Base-by-base conservation (phyloP, 1,140 invertebrate species). In the Cardiocondyla obscurior region DNA sequence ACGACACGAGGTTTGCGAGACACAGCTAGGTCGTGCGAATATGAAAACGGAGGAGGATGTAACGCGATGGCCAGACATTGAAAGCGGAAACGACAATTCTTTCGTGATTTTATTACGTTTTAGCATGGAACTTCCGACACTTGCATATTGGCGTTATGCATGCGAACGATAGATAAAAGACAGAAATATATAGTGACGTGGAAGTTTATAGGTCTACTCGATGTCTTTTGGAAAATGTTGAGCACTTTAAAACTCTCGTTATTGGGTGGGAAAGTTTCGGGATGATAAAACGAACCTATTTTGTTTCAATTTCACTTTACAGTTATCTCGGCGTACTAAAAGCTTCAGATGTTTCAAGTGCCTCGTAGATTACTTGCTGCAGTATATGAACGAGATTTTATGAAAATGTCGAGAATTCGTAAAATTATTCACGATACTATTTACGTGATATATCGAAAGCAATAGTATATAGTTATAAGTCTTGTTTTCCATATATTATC, bases 391-490 rank as follows among this genome's bases (percentile, higher is more conserved):
- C 22, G 4, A 64, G n/a, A 51, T 22, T 5, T 10, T 16, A 16
- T 12, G 5, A 2, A 57, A 39, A 39, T 28, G n/a, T 73, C 10
- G n/a, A 74, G 25, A 36, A n/a, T n/a, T n/a, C n/a, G n/a, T n/a
- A n/a, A 14, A 42, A 5, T 14, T 25, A 16, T 60, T 4, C 1
- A 22, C 30, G 12, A 22, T 42, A 28, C 5, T 1, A 22, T 58
- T 6, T 60, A 12, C n/a, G 22, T 39, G 19, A 28, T 30, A 25
- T 16, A 49, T 44, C 25, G 25, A 30, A 44, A 12, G 16, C 12
- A 74, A 74, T 51, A 60, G 7, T 22, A 5, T 77, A 28, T 65
- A 65, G 65, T 77, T 65, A 76, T 14, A 51, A n/a, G 10, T 36
- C 8, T 28, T 58, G 30, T 3, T 7, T 16, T 60, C 33, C 42